These are phyloP conservation scores for Drosophila jambulina DNA, from an alignment of 1,140 invertebrate species.

Conservation along the genomic window DNA sequence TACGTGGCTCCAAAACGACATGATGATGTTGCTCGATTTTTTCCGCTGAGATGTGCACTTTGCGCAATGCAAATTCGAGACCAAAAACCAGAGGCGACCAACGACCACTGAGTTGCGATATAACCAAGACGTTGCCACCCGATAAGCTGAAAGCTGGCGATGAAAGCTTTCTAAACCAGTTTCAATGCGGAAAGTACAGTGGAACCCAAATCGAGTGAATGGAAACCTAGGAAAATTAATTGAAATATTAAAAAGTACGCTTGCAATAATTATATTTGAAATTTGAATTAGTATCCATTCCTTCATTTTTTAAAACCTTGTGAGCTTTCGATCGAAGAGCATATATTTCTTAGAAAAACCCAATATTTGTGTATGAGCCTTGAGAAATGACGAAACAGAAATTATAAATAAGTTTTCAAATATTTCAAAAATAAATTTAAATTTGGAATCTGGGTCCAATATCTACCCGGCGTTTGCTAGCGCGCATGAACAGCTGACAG, in stretches of 20 bases:
- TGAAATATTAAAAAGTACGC: neutral
- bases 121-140: conserved; percentile 35
- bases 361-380: no score
- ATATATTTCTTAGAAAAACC: no score
- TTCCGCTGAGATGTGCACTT: conserved; percentile 34
- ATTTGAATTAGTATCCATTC: neutral
- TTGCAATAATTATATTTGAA: neutral
- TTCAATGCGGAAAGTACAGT: conserved; percentile 7
- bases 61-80: conserved; percentile 34
- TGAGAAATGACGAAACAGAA: no score
- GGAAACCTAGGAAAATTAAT: neutral
- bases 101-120: conserved; percentile 29
- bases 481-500: neutral
- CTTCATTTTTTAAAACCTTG: neutral
- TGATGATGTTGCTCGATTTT: conserved; percentile 15
- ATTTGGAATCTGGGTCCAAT: neutral
- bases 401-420: no score
- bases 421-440: neutral
- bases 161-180: conserved; percentile 43
- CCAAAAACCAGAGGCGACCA: conserved; percentile 2
- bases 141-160: conserved; percentile 29
- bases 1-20: conserved; percentile 53
- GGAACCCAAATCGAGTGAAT: neutral
- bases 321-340: neutral
- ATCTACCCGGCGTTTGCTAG: no score